These are phyloP conservation scores for Cacajao melanocephalus DNA, from an alignment of 2,797 vertebrate genomes.

Conservation along the genomic window DNA sequence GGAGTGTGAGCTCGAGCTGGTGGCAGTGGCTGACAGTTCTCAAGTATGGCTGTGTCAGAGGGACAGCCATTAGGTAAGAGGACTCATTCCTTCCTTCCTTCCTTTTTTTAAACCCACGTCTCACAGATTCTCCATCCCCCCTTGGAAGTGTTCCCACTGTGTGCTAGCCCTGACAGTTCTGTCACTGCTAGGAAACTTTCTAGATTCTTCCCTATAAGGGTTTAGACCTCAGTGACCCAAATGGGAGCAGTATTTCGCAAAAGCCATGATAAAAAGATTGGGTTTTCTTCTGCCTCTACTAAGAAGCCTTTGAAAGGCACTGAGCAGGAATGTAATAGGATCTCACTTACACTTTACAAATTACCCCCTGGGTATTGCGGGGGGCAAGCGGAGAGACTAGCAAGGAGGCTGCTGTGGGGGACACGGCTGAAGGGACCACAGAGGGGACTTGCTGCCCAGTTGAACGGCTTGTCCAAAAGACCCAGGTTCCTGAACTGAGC, in stretches of 20 bases:
- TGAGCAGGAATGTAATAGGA: not conserved
- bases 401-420: not conserved
- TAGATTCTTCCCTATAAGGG: constrained; percentile 33
- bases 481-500: not conserved
- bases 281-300: not conserved
- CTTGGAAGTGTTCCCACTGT: not conserved
- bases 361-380: not conserved
- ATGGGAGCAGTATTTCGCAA: not conserved
- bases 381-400: not conserved
- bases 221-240: not conserved
- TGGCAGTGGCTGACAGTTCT: not conserved
- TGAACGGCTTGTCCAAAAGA: not conserved
- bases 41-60: not conserved
- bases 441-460: too few species aligned
- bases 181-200: not conserved
- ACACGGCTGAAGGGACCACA: not conserved
- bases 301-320: not conserved
- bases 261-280: not conserved
- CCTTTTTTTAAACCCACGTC: not conserved
- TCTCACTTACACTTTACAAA: not conserved
- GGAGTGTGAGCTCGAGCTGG: fast-evolving
- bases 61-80: not conserved
- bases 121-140: not conserved
- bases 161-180: not conserved
- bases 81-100: not conserved